Evolutionary conservation across 2,888 invertebrate species (phyloP), one percentile per base, ranked within the genome.

Genomic region (Melipona bicolor): DNA sequence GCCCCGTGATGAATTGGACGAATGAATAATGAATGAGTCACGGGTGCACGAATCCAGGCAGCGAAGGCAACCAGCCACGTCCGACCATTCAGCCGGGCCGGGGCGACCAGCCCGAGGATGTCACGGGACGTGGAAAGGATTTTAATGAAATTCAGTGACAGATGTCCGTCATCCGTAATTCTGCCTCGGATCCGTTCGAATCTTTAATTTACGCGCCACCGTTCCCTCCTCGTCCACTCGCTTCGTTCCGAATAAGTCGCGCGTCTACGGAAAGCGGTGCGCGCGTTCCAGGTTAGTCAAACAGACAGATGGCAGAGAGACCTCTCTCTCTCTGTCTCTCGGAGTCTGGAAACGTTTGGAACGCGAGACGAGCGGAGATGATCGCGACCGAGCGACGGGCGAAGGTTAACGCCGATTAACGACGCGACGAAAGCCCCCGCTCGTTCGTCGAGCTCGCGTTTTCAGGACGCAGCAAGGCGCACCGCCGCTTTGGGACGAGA

Each of bases 21-120:
- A 77, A 79, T 84, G 87, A 87, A 87, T 87, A 87, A 87, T 84
- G 78, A 87, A 87, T 77, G 87, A 86, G 84, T 76, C 77, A 62
- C 80, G 77, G 77, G 64, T 70, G 78, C 77, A 69, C 62, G 80
- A 43, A 59, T 77, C 43, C 77, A 19, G 64, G 15, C 74, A 49
- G 24, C 56, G 43, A 43, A 59, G n/a, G 32, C 68, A 50, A 68
- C 19, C 68, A 68, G 50, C 49, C 68, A 50, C 43, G 43, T 68
- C n/a, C 56, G 3, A 19, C 36, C 27, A 70, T 32, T 9, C 64
- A 43, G 24, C 49, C 80, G 49, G 50, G 43, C 21, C 68, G 54
- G 69, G 77, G 52, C 67, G 77, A 49, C 56, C 56, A 64, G 36
- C 43, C 17, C 24, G 81, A 81, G 81, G 80, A 81, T 50, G 84